Evolutionary conservation across 2,797 vertebrate species (phyloP), one percentile per base, ranked within the genome.

Genomic region (Scolopax rusticola): DNA sequence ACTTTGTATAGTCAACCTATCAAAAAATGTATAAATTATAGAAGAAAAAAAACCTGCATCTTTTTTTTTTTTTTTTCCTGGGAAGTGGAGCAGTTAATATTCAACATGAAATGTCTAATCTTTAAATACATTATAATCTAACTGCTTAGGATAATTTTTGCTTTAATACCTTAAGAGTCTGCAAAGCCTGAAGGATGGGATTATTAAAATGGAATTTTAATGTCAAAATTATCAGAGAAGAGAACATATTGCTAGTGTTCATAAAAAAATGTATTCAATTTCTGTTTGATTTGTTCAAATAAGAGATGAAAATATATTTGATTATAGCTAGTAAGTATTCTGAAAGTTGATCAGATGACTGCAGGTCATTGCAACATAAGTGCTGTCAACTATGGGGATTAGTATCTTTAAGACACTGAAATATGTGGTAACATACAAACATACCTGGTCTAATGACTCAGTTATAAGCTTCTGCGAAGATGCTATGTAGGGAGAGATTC

Each of bases 141-240:
- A 99, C 98, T 99, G 98, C 99, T 99, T 98, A 99, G 99, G 99
- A 99, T 99, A 99, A 99, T 99, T 99, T 99, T 98, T 98, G 97
- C 99, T 99, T 99, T 99, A 99, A 99, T 99, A 99, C 99, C 99
- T 99, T 99, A 99, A 99, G 99, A 99, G 98, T 98, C 98, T 99
- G 99, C 98, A 99, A 99, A 99, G 99, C 99, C 99, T 99, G 99
- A 99, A 99, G 99, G 99, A 99, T 99, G 99, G 99, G 99, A 99
- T 99, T 99, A 99, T 99, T 99, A 98, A 99, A 98, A 98, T 99
- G 99, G 99, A 99, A 99, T 99, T 99, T 98, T 98, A 99, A 99
- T 99, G 99, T 99, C 99, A 99, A 98, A 98, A 99, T 99, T 99
- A 99, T 99, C 99, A 99, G 98, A 98, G 98, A 98, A 98, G 97